Conservation (phyloP, 64 coral and sea anemone genomes). For the Trachythela sp. region DNA sequence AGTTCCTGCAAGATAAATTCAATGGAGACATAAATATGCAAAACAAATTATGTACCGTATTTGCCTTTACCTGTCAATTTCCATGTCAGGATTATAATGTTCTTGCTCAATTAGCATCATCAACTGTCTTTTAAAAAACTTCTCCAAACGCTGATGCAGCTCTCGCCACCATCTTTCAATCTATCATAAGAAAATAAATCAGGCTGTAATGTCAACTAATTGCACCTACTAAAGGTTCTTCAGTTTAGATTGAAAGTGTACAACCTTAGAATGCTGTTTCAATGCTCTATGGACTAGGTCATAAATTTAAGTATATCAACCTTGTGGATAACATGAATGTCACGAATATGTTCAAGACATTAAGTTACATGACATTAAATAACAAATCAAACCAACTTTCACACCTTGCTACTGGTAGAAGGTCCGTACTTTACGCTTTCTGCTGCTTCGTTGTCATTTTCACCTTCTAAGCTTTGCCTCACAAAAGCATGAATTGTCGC, state of each 20-base stretch:
- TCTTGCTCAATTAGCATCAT: neutral
- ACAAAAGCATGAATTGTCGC: neutral
- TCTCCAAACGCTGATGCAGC: constrained; percentile 9
- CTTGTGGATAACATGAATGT: too few relatives aligned
- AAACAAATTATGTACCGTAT: neutral
- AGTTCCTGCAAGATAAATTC: neutral
- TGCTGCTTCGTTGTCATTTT: neutral
- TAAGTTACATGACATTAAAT: too few relatives aligned
- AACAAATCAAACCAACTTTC: neutral
- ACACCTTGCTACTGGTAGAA: constrained; percentile 1
- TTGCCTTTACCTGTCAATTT: neutral
- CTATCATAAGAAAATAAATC: neutral
- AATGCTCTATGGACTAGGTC: too few relatives aligned
- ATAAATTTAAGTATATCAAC: too few relatives aligned
- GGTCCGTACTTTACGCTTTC: neutral
- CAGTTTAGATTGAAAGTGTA: too few relatives aligned
- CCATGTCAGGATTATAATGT: neutral
- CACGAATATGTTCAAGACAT: too few relatives aligned
- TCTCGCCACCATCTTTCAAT: constrained; percentile 20
- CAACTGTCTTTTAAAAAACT: constrained; percentile 20
- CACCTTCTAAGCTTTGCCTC: neutral
- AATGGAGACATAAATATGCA: neutral
- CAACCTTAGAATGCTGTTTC: too few relatives aligned
- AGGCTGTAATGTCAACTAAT: neutral
- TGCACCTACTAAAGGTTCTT: too few relatives aligned